Evolutionary conservation across 2,113 vertebrate genomes (phyloP).

Genomic region (Petroica traversi): DNA sequence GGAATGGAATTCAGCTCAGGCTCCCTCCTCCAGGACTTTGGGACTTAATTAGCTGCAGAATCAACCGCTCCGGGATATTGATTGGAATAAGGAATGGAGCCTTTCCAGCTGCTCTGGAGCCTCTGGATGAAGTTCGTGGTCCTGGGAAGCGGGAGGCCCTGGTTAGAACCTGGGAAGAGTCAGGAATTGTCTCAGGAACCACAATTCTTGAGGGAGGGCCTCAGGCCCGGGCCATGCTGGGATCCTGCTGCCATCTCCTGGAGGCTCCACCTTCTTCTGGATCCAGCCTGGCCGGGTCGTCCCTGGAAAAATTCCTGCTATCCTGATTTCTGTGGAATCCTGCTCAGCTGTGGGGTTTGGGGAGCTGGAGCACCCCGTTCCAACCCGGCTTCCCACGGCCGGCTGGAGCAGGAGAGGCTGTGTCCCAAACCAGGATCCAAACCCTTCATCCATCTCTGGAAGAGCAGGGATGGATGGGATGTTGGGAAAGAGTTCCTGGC

Average conservation of each 20-base stretch:
- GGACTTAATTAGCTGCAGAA: not conserved
- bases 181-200: not conserved
- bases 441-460: not conserved
- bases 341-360: accelerated
- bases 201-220: not conserved
- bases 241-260: constrained; percentile 43
- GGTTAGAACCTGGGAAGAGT: not conserved
- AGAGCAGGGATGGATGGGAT: not conserved
- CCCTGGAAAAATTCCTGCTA: accelerated
- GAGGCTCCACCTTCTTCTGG: not conserved
- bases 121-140: not conserved
- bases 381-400: not conserved
- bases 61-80: not conserved
- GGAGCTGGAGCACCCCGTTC: not conserved
- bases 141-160: not conserved
- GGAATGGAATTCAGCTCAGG: not conserved
- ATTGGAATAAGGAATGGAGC: not conserved
- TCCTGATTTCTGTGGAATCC: not conserved
- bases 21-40: not conserved
- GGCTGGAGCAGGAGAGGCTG: not conserved
- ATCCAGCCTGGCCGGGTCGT: not conserved
- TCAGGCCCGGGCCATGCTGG: not conserved
- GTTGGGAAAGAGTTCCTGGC: not conserved
- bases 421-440: too few relatives aligned
- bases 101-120: not conserved